A percentile compares a stretch with the other conserved stretches of the same genome.
phyloP scores from a whole-genome alignment of 2,113 vertebrate genomes.

The Ancistrus triradiatus region DNA sequence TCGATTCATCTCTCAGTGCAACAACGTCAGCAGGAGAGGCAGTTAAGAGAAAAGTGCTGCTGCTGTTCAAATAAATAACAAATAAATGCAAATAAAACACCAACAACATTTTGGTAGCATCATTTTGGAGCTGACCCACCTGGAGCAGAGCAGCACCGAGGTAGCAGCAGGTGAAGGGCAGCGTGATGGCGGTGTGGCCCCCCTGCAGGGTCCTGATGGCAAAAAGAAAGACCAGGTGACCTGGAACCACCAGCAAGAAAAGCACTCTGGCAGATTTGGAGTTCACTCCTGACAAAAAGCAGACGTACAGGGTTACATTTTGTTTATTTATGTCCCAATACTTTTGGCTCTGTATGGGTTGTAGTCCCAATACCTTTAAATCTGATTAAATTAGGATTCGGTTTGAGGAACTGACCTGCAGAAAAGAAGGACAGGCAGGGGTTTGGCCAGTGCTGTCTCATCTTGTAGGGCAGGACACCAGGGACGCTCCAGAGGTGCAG shows the following conservation, averaged over 20 bases:
- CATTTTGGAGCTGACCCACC: too few species aligned
- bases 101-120: not conserved
- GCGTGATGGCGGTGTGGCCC: constrained; percentile 66
- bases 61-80: too few species aligned
- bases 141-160: constrained; percentile 82
- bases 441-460: constrained; percentile 87
- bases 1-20: too few species aligned
- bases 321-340: too few species aligned
- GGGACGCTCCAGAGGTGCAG: constrained; percentile 88
- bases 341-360: too few species aligned
- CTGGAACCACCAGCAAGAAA: constrained; percentile 83
- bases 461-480: constrained; percentile 84
- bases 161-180: constrained; percentile 78
- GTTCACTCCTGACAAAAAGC: constrained; percentile 74
- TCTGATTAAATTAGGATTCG: too few species aligned
- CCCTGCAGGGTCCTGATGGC: constrained; percentile 82
- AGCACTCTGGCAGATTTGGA: constrained; percentile 86
- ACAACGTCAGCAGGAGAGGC: too few species aligned
- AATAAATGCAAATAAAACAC: not conserved
- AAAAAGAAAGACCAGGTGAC: constrained; percentile 87
- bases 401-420: constrained; percentile 85
- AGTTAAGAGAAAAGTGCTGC: too few species aligned
- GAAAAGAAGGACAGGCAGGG: constrained; percentile 82
- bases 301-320: not conserved
- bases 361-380: too few species aligned